Conservation (phyloP, 2,797 vertebrate genomes). For the Echiichthys vipera region DNA sequence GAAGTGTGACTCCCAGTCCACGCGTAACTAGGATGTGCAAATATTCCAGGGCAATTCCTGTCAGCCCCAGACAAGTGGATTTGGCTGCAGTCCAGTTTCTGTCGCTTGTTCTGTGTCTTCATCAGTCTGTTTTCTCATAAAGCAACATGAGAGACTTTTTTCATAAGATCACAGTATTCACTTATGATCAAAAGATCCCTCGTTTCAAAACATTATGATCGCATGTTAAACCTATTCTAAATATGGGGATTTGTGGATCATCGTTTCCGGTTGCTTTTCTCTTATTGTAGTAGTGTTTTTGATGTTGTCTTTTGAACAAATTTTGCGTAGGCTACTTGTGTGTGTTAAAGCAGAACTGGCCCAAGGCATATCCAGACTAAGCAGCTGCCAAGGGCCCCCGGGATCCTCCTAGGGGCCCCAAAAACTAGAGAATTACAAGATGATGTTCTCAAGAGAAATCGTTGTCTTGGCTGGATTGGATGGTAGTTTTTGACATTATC, state of each 20-base stretch:
- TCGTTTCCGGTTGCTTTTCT: neutral
- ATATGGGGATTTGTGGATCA: neutral
- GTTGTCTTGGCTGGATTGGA: neutral
- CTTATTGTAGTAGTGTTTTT: neutral
- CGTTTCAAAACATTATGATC: neutral
- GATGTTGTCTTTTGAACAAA: neutral
- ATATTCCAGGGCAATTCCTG: slow-evolving; percentile 29
- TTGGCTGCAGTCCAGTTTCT: slow-evolving; percentile 56
- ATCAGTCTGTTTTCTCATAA: neutral
- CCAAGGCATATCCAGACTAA: neutral
- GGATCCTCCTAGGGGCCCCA: neutral
- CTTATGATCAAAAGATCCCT: neutral
- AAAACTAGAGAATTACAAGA: neutral
- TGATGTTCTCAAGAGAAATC: neutral
- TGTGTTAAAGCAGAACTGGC: neutral
- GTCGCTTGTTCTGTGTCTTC: slow-evolving; percentile 23
- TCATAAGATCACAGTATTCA: neutral
- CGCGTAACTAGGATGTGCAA: neutral
- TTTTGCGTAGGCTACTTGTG: neutral
- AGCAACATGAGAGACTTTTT: neutral
- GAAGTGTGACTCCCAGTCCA: neutral
- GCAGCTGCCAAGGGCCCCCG: neutral
- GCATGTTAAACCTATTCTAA: neutral
- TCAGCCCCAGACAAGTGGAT: slow-evolving; percentile 9
- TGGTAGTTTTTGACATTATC: neutral